Evolutionary conservation across 2,113 vertebrate species (phyloP), one percentile per base, ranked within the genome.

Genomic region (Neotragus pygmaeus): DNA sequence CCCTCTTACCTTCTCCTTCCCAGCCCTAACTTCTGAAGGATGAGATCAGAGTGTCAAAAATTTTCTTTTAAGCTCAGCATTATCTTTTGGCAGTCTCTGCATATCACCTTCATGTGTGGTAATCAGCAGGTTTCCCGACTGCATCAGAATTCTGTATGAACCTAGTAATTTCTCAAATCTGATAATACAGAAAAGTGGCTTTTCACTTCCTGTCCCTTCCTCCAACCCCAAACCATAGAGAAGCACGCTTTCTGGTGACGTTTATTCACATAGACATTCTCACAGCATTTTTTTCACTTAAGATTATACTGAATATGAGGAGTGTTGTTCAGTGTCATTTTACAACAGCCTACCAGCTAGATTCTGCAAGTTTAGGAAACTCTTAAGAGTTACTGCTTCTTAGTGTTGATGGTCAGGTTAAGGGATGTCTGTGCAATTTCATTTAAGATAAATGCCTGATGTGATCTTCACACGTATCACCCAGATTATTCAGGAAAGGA

Each of bases 181-280:
- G 96, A 97, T 97, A 96, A 85, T 97, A 45, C 12, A 93, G 84
- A 80, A 36, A 73, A 83, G 64, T 97, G 98, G 96, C 96, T 97
- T 93, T 95, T 19, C 88, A 96, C 88, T 94, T 97, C 97, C 98
- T 97, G 93, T 96, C 90, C 92, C 88, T 98, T 97, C 97, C 96
- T 97, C 94, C 86, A 97, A 92, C 97, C 96, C 90, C 93, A 97
- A 96, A 96, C 96, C 97, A 96, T 94, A 97, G 27, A 90, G 92
- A 92, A 60, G 45, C 60, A 36, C 81, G 70, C 88, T 95, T 92
- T 96, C 91, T 97, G 97, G 83, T 97, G 94, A 91, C 97, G 96
- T 97, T 98, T 96, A 70, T 70, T 95, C 88, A 49, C 28, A 66
- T 16, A 92, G 70, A 90, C 19, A 6, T 92, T 88, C 88, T 95